A percentile compares a stretch with the other conserved stretches of the same genome.
phyloP scores from a whole-genome alignment of 1,140 invertebrate species.

The Neodiprion virginianus region DNA sequence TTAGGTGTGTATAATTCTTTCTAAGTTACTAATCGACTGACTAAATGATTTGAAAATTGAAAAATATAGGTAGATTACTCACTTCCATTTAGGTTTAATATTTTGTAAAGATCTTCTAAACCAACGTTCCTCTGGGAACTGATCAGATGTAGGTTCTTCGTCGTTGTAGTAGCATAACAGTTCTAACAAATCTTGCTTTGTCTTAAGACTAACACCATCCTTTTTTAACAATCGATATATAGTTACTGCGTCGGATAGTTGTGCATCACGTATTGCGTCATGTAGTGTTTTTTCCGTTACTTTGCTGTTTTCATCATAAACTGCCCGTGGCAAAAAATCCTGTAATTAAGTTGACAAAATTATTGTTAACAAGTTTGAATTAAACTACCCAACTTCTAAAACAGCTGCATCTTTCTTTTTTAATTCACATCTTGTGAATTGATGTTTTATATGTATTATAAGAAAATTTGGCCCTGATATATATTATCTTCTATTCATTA shows the following conservation, averaged over 20 bases:
- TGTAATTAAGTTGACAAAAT: constrained; percentile 57
- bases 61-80: constrained; percentile 41
- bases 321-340: constrained; percentile 73
- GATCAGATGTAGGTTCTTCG: constrained; percentile 67
- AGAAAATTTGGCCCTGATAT: too few species aligned
- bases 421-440: constrained; percentile 5
- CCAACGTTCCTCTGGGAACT: constrained; percentile 82
- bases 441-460: not conserved
- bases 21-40: not conserved
- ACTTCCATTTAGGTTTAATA: constrained; percentile 76
- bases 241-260: constrained; percentile 73
- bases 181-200: constrained; percentile 79
- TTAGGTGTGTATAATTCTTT: not conserved
- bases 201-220: constrained; percentile 68
- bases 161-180: constrained; percentile 84
- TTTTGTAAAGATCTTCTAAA: constrained; percentile 62
- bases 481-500: not conserved
- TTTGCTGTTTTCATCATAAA: constrained; percentile 74
- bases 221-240: constrained; percentile 76
- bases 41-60: constrained; percentile 24
- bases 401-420: constrained; percentile 3
- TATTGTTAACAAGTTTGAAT: constrained; percentile 13
- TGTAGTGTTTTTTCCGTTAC: constrained; percentile 71
- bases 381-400: constrained; percentile 11
- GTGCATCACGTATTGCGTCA: constrained; percentile 69